phyloP scores from a whole-genome alignment of 1,140 invertebrate species.

The Panagrolaimus sp. region DNA sequence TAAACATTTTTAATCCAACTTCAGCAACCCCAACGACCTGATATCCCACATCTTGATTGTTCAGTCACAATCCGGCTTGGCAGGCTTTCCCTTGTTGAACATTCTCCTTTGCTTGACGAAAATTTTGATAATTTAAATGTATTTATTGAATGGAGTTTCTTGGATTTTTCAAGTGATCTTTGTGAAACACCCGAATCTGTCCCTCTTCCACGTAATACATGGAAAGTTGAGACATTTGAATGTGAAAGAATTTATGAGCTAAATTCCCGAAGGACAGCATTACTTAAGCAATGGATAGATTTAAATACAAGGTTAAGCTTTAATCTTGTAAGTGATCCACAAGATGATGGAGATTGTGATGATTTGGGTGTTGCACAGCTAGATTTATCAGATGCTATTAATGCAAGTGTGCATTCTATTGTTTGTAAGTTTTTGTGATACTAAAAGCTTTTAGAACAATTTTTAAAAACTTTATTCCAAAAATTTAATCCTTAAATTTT shows the following conservation, averaged over 20 bases:
- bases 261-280: conserved; percentile 30
- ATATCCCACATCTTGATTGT: neutral
- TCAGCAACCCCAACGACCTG: conserved; percentile 18
- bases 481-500: too few species aligned
- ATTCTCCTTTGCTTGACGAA: conserved; percentile 27
- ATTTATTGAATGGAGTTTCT: conserved; percentile 48
- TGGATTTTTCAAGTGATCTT: conserved; percentile 38
- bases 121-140: conserved; percentile 33
- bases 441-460: too few species aligned
- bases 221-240: conserved; percentile 32
- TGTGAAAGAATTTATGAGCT: conserved; percentile 39
- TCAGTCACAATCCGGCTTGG: conserved; percentile 13
- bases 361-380: conserved; percentile 28
- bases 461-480: too few species aligned
- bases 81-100: conserved; percentile 22
- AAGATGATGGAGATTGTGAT: conserved; percentile 16
- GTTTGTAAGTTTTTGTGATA: conserved; percentile 19
- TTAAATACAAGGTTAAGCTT: conserved; percentile 11
- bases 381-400: conserved; percentile 25
- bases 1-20: conserved; percentile 10
- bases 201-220: conserved; percentile 26
- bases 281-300: conserved; percentile 45
- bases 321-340: conserved; percentile 1
- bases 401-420: conserved; percentile 17
- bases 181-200: conserved; percentile 37